Conservation (phyloP, 2,797 vertebrate genomes). For the Gymnoscopelus microlampas region DNA sequence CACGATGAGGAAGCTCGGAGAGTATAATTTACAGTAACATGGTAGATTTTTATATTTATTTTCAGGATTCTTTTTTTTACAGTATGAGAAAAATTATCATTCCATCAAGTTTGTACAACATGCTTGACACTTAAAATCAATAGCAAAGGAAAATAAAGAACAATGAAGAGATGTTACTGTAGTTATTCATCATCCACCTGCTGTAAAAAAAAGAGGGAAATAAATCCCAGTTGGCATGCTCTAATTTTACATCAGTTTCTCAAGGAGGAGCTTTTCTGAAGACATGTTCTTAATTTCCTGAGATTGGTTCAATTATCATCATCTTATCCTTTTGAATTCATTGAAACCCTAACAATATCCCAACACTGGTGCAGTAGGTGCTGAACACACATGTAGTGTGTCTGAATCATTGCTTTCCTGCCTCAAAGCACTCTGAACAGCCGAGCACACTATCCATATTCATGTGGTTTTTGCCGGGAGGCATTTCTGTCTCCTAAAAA, state of each 20-base stretch:
- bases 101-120: background rate
- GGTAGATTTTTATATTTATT: background rate
- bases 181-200: conserved; percentile 7
- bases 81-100: background rate
- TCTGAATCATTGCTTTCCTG: conserved; percentile 76
- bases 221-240: conserved; percentile 14
- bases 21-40: background rate
- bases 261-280: background rate
- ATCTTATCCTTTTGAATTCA: conserved; percentile 15
- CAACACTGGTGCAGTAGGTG: conserved; percentile 53
- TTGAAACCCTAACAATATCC: conserved; percentile 33
- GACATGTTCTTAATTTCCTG: background rate
- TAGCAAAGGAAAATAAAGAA: background rate
- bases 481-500: conserved; percentile 87
- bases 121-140: background rate
- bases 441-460: conserved; percentile 84
- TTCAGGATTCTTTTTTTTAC: background rate
- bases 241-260: conserved; percentile 1
- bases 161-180: conserved; percentile 7
- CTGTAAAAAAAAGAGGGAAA: background rate
- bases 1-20: conserved; percentile 28
- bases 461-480: conserved; percentile 85
- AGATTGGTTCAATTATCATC: conserved; percentile 8
- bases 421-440: conserved; percentile 77
- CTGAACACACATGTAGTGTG: conserved; percentile 67